Base-by-base conservation (phyloP, 2,113 vertebrate genomes). In the Malurus elegans region DNA sequence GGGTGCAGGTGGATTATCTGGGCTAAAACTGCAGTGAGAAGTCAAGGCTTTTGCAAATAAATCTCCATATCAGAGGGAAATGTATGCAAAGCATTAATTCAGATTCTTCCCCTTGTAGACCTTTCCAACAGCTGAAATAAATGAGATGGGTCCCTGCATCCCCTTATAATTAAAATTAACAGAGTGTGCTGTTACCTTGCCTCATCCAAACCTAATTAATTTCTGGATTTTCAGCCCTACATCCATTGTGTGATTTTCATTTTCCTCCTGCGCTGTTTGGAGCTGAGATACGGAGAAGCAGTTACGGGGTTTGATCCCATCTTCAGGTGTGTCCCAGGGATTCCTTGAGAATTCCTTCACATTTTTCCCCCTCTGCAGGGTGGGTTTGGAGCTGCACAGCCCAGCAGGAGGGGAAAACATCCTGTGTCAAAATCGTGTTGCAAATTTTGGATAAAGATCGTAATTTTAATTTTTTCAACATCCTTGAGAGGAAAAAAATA, bases 261-360 rank as follows among this genome's bases (percentile, higher is more conserved):
- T 5, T 94, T 98, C 54, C 92, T 98, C 54, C 98, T 99, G 23
- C 97, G 98, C 36, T 98, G 90, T 83, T 93, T 99, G 95, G 98
- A 99, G 98, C 94, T 96, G 75, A 97, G 88, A 40, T 96, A 93
- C 3, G 98, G 98, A 94, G 98, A 95, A 31, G 90, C 96, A 74
- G 95, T 97, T 1, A 69, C 97, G 8, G 98, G 97, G 87, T 97
- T 87, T 12, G 98, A 99, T 92, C 98, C 98, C 31, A 17, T 98
- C 71, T 99, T 98, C 98, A 98, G 98, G 98, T 99, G 80, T 62
- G 95, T 86, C 48, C 71, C 18, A 7, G 7, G 31, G 23, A 14
- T 25, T 60, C 34, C 44, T 18, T 2, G 19, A 1, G 12, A 79
- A 19, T 38, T 38, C 38, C 38, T 38, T 48, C 47, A 2, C 2